Base-by-base conservation (phyloP, 2,797 vertebrate species). In the Kryptopterus vitreolus region DNA sequence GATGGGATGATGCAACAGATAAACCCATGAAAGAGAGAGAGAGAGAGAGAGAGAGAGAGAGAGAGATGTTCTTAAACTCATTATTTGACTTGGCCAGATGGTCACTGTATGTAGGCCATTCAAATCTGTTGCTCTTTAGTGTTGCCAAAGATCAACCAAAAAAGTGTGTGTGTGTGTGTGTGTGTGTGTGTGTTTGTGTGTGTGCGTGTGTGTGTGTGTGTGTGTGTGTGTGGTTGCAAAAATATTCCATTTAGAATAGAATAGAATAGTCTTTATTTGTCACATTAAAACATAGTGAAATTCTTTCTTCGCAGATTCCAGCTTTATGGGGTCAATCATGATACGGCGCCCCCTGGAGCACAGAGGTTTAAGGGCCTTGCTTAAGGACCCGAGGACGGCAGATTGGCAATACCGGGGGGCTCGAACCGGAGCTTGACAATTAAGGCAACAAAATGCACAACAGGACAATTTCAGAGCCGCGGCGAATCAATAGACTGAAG, bases 71-170 rank as follows among this genome's bases (percentile, higher is more conserved):
- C 89, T 89, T 89, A 92, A 91, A 91, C 91, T 91, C 93, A 94
- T 93, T 94, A 93, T 94, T 94, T 94, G 92, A 92, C 92, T 94
- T 94, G 92, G 93, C 93, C 93, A 94, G 93, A 95, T 94, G 93
- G 93, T 89, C 90, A 86, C 83, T 90, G 88, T 90, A 87, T 92
- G 90, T 90, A 91, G 89, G 81, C 91, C 87, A 89, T 90, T 82
- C 82, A 93, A 93, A 94, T 94, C 92, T 93, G 92, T 91, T 93
- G 89, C 91, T 89, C 90, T 84, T 88, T 89, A 92, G 77, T 91
- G 20, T 91, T 91, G 91, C 92, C 92, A 93, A 90, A 86, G 81
- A 91, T 88, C 68, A 68, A 84, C 69, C 31, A 68, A 57, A 38
- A 22, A 55, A 33, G 20, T 72, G 20, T 70, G 26, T 55, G 69